phyloP scores from a whole-genome alignment of 2,797 vertebrate species.

The Sebastes melanostomus region DNA sequence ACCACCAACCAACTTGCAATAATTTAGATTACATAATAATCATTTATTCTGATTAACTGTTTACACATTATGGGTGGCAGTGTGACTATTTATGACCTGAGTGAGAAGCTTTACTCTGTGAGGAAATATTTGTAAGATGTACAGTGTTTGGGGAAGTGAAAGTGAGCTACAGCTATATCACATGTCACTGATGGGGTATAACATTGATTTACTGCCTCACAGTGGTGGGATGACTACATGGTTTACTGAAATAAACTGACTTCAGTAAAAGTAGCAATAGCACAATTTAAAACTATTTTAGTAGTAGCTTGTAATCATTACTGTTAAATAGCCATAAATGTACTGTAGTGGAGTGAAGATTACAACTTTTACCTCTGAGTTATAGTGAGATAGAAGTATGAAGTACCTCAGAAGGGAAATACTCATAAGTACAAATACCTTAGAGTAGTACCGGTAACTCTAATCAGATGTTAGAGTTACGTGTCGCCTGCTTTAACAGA shows the following conservation, averaged over 20 bases:
- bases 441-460: not conserved
- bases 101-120: not conserved
- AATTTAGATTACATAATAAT: not conserved
- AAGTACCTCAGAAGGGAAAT: not conserved
- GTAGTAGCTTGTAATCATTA: not conserved
- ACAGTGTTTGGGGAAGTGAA: not conserved
- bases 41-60: not conserved
- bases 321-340: not conserved
- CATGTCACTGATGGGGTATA: not conserved
- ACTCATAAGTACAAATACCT: not conserved
- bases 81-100: not conserved
- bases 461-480: not conserved
- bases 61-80: not conserved
- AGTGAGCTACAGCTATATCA: not conserved
- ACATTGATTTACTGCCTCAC: not conserved
- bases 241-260: not conserved
- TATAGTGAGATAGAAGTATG: too few species aligned
- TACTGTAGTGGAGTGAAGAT: not conserved
- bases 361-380: fast-evolving
- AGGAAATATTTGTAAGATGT: not conserved
- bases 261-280: not conserved
- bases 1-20: not conserved
- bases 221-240: not conserved
- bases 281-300: not conserved
- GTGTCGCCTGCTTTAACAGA: fast-evolving